phyloP scores from a whole-genome alignment of 2,797 vertebrate species.

The Paratrypauchen microcephalus region DNA sequence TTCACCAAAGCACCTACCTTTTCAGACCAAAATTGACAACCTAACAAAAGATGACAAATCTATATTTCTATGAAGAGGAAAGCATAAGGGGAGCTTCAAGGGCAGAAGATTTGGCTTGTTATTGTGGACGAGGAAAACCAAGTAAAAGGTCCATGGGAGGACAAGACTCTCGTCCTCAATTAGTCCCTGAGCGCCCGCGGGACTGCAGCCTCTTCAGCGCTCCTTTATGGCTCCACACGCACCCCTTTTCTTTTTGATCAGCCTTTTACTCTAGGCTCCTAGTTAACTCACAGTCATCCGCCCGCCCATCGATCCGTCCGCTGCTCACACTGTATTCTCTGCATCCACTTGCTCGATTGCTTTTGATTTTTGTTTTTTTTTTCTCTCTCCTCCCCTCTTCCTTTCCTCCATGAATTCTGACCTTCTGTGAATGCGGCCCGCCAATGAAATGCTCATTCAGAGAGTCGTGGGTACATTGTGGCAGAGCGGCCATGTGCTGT shows the following conservation, averaged over 20 bases:
- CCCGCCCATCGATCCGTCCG: slow-evolving; percentile 62
- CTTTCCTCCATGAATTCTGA: slow-evolving; percentile 68
- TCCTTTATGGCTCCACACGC: slow-evolving; percentile 43
- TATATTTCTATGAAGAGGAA: slow-evolving; percentile 53
- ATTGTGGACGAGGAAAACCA: slow-evolving; percentile 56
- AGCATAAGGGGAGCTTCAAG: slow-evolving; percentile 67
- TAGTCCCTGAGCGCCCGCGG: slow-evolving; percentile 58
- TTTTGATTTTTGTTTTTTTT: slow-evolving; percentile 46
- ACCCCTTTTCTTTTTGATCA: slow-evolving; percentile 53
- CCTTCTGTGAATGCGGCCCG: slow-evolving; percentile 65
- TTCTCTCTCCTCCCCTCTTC: neutral
- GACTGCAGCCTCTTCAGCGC: slow-evolving; percentile 54
- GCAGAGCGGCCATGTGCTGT: slow-evolving; percentile 67
- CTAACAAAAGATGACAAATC: slow-evolving; percentile 15
- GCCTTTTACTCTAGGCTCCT: slow-evolving; percentile 69
- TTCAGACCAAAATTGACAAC: slow-evolving; percentile 3
- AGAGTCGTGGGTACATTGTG: slow-evolving; percentile 64
- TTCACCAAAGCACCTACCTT: slow-evolving; percentile 20
- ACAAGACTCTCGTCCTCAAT: slow-evolving; percentile 63
- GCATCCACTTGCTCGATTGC: slow-evolving; percentile 56
- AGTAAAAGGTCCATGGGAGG: slow-evolving; percentile 52
- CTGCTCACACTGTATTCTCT: slow-evolving; percentile 48
- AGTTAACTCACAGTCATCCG: slow-evolving; percentile 62
- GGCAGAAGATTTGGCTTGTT: slow-evolving; percentile 72
- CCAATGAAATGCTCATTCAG: slow-evolving; percentile 69